phyloP scores from a whole-genome alignment of 2,888 invertebrate species.

The Drosophila phalerata region DNA sequence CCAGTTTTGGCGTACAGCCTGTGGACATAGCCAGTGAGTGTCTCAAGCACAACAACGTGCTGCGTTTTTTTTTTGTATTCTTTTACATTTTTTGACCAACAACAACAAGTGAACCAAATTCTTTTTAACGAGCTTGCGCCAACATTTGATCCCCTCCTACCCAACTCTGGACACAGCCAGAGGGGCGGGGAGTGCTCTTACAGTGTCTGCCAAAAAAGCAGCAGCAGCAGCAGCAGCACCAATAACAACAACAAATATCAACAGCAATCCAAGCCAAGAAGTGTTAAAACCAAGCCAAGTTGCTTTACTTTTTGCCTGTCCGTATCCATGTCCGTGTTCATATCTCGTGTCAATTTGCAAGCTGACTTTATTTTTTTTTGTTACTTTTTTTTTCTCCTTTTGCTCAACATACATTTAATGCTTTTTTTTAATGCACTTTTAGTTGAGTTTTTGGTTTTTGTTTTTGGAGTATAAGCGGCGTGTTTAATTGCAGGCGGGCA shows the following conservation, averaged over 20 bases:
- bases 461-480: constrained; percentile 48
- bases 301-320: constrained; percentile 58
- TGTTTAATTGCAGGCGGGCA: constrained; percentile 71
- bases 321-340: constrained; percentile 70
- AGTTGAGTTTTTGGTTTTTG: constrained; percentile 44
- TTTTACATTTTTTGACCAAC: constrained; percentile 28
- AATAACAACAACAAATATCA: constrained; percentile 18
- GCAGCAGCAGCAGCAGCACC: neutral
- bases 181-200: constrained; percentile 17
- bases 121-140: constrained; percentile 82
- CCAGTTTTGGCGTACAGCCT: constrained; percentile 76
- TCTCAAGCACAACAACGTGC: constrained; percentile 64
- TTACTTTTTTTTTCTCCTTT: constrained; percentile 30
- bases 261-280: constrained; percentile 66
- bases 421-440: constrained; percentile 63
- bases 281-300: constrained; percentile 76
- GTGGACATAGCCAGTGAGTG: constrained; percentile 50
- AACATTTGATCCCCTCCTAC: constrained; percentile 72
- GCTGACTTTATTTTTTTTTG: too few relatives aligned
- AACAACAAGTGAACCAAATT: constrained; percentile 80
- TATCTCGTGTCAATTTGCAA: constrained; percentile 80
- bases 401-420: constrained; percentile 70
- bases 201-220: constrained; percentile 48
- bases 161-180: neutral
- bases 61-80: constrained; percentile 27